These are phyloP conservation scores for Drosophila sp. DNA, from an alignment of 1,140 invertebrate species.

Conservation along the genomic window DNA sequence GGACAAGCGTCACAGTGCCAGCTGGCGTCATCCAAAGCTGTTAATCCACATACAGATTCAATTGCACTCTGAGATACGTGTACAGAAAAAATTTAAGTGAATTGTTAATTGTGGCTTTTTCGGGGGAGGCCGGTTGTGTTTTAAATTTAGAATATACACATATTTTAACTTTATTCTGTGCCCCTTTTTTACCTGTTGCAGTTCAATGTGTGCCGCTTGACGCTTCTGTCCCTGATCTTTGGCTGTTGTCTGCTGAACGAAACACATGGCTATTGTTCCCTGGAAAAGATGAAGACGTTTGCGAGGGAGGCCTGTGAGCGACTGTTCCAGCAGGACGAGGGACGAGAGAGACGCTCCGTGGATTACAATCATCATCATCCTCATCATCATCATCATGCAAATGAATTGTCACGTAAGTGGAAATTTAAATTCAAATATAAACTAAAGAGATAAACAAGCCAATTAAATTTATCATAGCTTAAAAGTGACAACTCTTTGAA, in stretches of 20 bases:
- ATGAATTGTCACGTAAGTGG: constrained; percentile 61
- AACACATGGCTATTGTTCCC: constrained; percentile 59
- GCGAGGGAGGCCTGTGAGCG: constrained; percentile 79
- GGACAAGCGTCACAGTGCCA: constrained; percentile 36
- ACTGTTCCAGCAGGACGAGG: constrained; percentile 69
- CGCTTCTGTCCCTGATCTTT: constrained; percentile 49
- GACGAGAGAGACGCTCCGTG: constrained; percentile 65
- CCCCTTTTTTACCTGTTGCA: constrained; percentile 35
- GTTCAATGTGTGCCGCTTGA: constrained; percentile 63
- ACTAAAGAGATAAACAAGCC: too few relatives aligned
- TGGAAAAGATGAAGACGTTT: constrained; percentile 75
- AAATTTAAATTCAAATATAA: too few relatives aligned
- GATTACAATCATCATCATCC: constrained; percentile 57
- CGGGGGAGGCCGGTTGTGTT: neutral
- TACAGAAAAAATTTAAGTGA: constrained; percentile 30
- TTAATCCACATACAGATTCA: constrained; percentile 49
- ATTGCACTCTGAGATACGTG: neutral
- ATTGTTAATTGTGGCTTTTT: neutral
- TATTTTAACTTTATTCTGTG: constrained; percentile 29
- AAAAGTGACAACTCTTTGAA: too few relatives aligned
- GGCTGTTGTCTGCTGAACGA: constrained; percentile 49
- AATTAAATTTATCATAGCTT: too few relatives aligned
- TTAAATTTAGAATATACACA: constrained; percentile 45
- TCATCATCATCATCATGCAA: constrained; percentile 43
- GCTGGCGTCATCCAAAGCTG: constrained; percentile 57